A percentile compares a stretch with the other conserved stretches of the same genome.
Conservation (phyloP, 2,888 invertebrate genomes). For the Branchinecta sandiegonensis region DNA sequence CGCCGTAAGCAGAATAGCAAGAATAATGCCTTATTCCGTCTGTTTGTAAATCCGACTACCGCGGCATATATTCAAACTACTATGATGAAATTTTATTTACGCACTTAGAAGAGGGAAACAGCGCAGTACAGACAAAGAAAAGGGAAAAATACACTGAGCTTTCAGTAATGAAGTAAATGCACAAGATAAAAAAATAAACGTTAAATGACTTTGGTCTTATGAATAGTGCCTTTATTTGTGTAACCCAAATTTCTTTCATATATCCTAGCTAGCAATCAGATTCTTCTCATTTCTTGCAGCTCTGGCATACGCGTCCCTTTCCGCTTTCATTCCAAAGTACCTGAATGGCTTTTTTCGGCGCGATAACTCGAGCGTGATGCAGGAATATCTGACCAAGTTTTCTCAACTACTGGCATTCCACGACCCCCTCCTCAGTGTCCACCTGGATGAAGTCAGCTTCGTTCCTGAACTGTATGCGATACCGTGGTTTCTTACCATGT, state of each 20-base stretch:
- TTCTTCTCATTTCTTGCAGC: slow-evolving; percentile 44
- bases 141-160: too few relatives aligned
- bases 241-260: too few relatives aligned
- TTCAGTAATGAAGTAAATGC: neutral
- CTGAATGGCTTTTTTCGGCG: slow-evolving; percentile 91
- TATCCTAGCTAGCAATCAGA: too few relatives aligned
- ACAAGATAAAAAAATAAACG: neutral
- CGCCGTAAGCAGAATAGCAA: too few relatives aligned
- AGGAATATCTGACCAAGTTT: slow-evolving; percentile 93
- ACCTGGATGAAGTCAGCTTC: slow-evolving; percentile 80
- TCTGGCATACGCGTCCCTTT: slow-evolving; percentile 84
- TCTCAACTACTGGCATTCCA: slow-evolving; percentile 90
- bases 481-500: slow-evolving; percentile 98
- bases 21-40: too few relatives aligned
- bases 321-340: slow-evolving; percentile 88
- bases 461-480: slow-evolving; percentile 94
- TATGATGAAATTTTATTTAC: neutral
- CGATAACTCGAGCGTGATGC: slow-evolving; percentile 90
- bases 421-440: slow-evolving; percentile 79
- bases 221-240: too few relatives aligned
- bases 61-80: neutral
- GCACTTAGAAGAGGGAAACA: too few relatives aligned
- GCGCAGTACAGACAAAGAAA: too few relatives aligned
- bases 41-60: too few relatives aligned
- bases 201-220: too few relatives aligned